These are phyloP conservation scores for Psilopogon haemacephalus DNA, from an alignment of 2,113 vertebrate species.

Conservation along the genomic window DNA sequence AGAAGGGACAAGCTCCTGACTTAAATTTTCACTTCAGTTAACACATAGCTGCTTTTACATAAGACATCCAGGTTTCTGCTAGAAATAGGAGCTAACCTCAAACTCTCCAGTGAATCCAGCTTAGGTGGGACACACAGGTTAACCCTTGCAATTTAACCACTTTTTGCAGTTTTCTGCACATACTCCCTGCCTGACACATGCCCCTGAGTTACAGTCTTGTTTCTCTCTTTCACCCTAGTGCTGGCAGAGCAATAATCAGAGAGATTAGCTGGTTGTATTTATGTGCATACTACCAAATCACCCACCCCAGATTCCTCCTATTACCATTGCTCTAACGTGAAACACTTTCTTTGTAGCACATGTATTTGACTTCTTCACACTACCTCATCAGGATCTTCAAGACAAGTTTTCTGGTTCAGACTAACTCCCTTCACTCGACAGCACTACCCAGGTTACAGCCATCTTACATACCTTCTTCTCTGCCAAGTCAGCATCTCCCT, in stretches of 20 bases:
- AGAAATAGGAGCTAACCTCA: not conserved
- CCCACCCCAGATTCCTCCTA: not conserved
- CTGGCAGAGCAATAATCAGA: not conserved
- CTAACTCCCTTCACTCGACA: not conserved
- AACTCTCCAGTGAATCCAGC: not conserved
- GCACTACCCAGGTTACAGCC: not conserved
- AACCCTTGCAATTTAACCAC: not conserved
- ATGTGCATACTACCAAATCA: not conserved
- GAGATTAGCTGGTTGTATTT: not conserved
- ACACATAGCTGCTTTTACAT: not conserved
- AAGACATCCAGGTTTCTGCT: not conserved
- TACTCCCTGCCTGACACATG: not conserved
- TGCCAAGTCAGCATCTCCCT: slow-evolving; percentile 16
- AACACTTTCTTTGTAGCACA: not conserved
- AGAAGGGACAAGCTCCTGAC: not conserved
- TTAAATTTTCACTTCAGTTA: not conserved
- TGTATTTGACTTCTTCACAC: not conserved
- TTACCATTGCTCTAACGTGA: not conserved
- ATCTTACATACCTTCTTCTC: not conserved
- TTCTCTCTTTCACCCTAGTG: not conserved
- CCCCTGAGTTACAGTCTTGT: not conserved
- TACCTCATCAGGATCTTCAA: not conserved
- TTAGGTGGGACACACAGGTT: not conserved
- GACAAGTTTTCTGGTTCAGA: not conserved
- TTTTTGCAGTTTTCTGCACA: not conserved